Evolutionary conservation across 2,888 invertebrate species (phyloP).

Genomic region (Amorpha juglandis): DNA sequence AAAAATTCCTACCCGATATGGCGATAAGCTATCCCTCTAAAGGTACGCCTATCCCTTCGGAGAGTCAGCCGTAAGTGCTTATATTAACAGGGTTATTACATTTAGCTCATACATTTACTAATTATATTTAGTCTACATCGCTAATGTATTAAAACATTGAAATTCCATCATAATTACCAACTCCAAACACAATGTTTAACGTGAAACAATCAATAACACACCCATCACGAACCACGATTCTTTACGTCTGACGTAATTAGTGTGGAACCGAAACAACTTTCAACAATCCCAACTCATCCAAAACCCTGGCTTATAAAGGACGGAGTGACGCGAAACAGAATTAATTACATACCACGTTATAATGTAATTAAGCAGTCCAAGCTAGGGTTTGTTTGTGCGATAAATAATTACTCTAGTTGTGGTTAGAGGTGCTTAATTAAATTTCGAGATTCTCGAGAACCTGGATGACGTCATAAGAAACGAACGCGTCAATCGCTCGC

Average conservation of each 20-base stretch:
- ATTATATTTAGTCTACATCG: background rate
- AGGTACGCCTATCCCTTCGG: no score
- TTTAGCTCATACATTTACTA: background rate
- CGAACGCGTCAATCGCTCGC: background rate
- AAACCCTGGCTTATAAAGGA: conserved; percentile 30
- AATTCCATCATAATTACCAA: background rate
- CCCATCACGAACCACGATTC: background rate
- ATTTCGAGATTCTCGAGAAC: background rate
- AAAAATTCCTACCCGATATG: no score
- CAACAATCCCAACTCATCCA: conserved; percentile 3
- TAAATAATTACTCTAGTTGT: conserved; percentile 15
- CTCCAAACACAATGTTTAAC: background rate
- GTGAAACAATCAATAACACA: background rate
- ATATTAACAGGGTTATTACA: background rate
- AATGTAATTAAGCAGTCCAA: conserved; percentile 37
- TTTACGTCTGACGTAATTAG: conserved; percentile 10
- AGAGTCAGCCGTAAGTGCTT: no score
- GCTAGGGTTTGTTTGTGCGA: conserved; percentile 11
- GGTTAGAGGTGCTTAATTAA: background rate
- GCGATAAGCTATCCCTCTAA: no score
- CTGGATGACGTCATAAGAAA: background rate
- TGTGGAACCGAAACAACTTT: background rate
- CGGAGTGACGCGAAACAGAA: conserved; percentile 36
- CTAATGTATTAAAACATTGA: background rate
- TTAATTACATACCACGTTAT: conserved; percentile 40